Conservation (phyloP, 1,140 invertebrate species). For the Vollenhovia emeryi region DNA sequence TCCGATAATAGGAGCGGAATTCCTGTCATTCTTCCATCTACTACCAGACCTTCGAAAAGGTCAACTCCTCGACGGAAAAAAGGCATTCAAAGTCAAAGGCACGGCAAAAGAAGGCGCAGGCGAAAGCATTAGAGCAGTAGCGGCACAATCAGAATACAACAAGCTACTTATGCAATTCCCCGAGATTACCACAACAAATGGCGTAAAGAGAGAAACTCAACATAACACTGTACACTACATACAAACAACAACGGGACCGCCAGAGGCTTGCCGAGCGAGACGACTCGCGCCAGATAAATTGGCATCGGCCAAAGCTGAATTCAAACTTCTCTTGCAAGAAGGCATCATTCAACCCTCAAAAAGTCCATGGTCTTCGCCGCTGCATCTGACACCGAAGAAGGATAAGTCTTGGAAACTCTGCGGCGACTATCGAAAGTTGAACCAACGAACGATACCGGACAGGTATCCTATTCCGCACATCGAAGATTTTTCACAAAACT, state of each 20-base stretch:
- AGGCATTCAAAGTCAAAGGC: too few species aligned
- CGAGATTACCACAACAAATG: too few species aligned
- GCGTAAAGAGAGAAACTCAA: too few species aligned
- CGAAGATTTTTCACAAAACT: neutral
- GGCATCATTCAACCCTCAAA: conserved; percentile 74
- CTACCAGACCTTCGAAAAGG: neutral
- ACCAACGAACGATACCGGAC: conserved; percentile 73
- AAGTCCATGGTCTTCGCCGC: conserved; percentile 72
- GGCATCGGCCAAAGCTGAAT: conserved; percentile 52
- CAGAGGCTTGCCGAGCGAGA: conserved; percentile 65
- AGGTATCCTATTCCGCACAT: neutral
- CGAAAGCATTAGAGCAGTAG: too few species aligned
- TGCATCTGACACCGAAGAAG: conserved; percentile 26
- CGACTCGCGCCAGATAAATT: conserved; percentile 77
- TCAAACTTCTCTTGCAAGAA: conserved; percentile 59
- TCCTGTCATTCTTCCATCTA: neutral
- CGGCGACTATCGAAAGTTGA: conserved; percentile 65
- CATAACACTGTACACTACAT: too few species aligned
- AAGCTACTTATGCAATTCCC: too few species aligned
- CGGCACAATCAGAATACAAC: too few species aligned
- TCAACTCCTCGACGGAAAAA: too few species aligned
- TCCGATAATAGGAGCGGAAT: neutral
- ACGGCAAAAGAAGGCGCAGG: neutral
- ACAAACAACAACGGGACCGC: too few species aligned
- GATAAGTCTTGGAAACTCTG: neutral